These are phyloP conservation scores for Trachelipus rathkii DNA, from an alignment of 1,140 invertebrate species.

Conservation along the genomic window DNA sequence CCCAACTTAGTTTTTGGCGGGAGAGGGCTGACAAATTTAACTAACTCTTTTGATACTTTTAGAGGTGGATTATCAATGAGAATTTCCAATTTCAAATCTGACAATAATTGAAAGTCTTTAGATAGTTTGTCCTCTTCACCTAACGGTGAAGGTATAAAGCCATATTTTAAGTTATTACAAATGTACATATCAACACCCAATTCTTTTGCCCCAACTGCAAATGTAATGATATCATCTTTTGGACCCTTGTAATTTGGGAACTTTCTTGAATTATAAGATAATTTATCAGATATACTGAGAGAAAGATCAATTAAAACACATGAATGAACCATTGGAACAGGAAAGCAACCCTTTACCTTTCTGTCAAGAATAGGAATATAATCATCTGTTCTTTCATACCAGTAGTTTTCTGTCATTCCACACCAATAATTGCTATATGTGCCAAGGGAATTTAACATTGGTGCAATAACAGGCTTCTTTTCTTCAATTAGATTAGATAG, in stretches of 20 bases:
- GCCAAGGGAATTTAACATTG: slow-evolving; percentile 78
- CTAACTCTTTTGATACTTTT: slow-evolving; percentile 63
- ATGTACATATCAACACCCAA: slow-evolving; percentile 69
- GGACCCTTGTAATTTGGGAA: slow-evolving; percentile 67
- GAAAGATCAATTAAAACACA: slow-evolving; percentile 78
- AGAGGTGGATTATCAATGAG: slow-evolving; percentile 51
- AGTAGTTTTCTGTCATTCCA: slow-evolving; percentile 81
- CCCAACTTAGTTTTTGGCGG: slow-evolving; percentile 66
- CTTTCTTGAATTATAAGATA: slow-evolving; percentile 71
- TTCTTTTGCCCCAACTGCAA: slow-evolving; percentile 77
- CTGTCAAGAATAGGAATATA: slow-evolving; percentile 76
- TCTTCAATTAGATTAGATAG: slow-evolving; percentile 63
- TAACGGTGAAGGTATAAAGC: slow-evolving; percentile 75
- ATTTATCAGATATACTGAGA: slow-evolving; percentile 56
- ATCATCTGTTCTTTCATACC: slow-evolving; percentile 79
- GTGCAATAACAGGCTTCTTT: slow-evolving; percentile 63
- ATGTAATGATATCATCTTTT: slow-evolving; percentile 88
- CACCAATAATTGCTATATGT: slow-evolving; percentile 96
- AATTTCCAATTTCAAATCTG: slow-evolving; percentile 55
- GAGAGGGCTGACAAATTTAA: slow-evolving; percentile 59
- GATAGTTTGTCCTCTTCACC: slow-evolving; percentile 63
- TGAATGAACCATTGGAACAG: slow-evolving; percentile 89
- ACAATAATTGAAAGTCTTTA: slow-evolving; percentile 67
- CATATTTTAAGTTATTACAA: slow-evolving; percentile 76
- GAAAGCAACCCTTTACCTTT: slow-evolving; percentile 68